phyloP scores from a whole-genome alignment of 2,888 invertebrate genomes.

The Heteropelma amictum region DNA sequence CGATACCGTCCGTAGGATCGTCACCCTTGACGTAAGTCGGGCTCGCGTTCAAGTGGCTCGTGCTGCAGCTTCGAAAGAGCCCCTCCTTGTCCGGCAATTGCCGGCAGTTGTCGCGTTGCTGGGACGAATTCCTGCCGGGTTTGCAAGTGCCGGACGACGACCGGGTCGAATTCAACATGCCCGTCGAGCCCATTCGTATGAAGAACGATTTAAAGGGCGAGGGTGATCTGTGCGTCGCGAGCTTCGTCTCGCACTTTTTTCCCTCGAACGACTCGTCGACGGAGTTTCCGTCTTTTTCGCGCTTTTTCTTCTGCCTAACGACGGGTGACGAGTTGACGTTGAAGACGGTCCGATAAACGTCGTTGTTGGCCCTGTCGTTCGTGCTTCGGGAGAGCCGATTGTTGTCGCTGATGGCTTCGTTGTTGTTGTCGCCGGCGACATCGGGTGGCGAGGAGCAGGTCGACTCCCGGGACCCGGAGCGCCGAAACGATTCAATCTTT shows the following conservation, averaged over 20 bases:
- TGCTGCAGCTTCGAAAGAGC: constrained; percentile 88
- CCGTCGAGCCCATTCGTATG: constrained; percentile 87
- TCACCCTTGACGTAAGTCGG: constrained; percentile 86
- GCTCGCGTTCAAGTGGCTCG: constrained; percentile 85
- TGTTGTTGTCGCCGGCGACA: constrained; percentile 62
- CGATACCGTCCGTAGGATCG: constrained; percentile 89
- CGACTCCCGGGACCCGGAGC: constrained; percentile 82
- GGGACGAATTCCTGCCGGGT: constrained; percentile 49
- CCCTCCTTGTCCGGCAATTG: constrained; percentile 76
- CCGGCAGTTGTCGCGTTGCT: constrained; percentile 77
- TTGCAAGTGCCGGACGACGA: neutral
- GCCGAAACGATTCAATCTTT: constrained; percentile 86
- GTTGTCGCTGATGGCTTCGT: constrained; percentile 59
- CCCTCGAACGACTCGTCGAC: no score
- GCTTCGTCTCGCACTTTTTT: no score
- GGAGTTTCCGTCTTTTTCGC: no score
- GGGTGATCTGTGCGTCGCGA: constrained; percentile 81
- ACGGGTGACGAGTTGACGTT: constrained; percentile 62
- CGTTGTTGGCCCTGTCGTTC: no score
- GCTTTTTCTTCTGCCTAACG: constrained; percentile 54
- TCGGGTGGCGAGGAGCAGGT: constrained; percentile 73
- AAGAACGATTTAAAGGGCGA: constrained; percentile 87
- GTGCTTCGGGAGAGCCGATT: no score
- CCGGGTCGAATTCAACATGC: constrained; percentile 84
- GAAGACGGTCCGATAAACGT: no score